These are phyloP conservation scores for Sesamia inferens DNA, from an alignment of 2,888 invertebrate species.

Conservation along the genomic window DNA sequence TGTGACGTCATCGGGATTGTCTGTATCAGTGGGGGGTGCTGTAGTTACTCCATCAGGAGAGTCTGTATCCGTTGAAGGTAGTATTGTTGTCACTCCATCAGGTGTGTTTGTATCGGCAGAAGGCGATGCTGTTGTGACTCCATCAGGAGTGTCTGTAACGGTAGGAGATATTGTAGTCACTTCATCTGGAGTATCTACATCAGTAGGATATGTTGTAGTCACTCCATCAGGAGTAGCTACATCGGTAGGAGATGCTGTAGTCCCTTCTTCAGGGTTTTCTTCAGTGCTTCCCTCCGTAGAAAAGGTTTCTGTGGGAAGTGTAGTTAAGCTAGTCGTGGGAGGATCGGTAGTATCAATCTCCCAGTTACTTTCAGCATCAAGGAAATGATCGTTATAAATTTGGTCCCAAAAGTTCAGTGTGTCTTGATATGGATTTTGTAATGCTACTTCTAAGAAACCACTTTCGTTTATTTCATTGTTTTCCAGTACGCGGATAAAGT, in stretches of 20 bases:
- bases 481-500: constrained; percentile 74
- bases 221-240: neutral
- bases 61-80: neutral
- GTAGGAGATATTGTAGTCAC: neutral
- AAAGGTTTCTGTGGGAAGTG: neutral
- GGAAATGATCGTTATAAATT: constrained; percentile 77
- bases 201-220: neutral
- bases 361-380: constrained; percentile 80
- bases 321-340: neutral
- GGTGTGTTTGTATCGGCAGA: neutral
- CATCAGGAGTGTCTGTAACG: neutral
- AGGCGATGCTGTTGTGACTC: neutral
- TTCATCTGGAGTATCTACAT: neutral
- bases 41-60: neutral
- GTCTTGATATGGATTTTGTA: constrained; percentile 73
- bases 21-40: neutral
- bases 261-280: neutral
- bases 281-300: neutral
- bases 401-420: constrained; percentile 78
- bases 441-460: constrained; percentile 69
- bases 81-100: neutral
- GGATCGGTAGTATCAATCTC: constrained; percentile 44
- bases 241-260: neutral
- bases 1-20: neutral
- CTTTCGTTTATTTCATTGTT: constrained; percentile 67